These are phyloP conservation scores for Mastigias papua DNA, from an alignment of 30 jellyfish, hydroid and myxozoan genomes.

Conservation along the genomic window DNA sequence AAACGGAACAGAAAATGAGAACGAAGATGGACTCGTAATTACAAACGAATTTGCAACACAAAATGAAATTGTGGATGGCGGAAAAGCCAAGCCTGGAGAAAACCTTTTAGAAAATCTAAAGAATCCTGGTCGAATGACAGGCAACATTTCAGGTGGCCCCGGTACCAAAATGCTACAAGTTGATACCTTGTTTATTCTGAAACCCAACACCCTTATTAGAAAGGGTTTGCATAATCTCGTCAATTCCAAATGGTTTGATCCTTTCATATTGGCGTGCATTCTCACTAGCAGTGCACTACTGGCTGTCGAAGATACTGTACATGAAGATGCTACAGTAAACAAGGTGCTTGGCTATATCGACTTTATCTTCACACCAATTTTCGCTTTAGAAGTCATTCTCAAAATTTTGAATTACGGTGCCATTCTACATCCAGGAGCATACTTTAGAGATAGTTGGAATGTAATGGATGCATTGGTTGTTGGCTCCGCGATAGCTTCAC, in stretches of 20 bases:
- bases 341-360: constrained; percentile 67
- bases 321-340: constrained; percentile 80
- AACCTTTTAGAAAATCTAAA: constrained; percentile 78
- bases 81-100: constrained; percentile 80
- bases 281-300: constrained; percentile 87
- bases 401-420: constrained; percentile 82
- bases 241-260: constrained; percentile 79
- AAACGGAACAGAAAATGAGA: constrained; percentile 21
- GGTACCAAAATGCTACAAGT: constrained; percentile 69
- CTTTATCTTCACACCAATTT: constrained; percentile 76
- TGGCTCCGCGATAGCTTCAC: constrained; percentile 80
- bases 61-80: constrained; percentile 15
- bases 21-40: constrained; percentile 37
- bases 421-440: constrained; percentile 86
- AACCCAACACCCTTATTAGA: constrained; percentile 68
- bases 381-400: constrained; percentile 81
- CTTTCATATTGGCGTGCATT: constrained; percentile 71
- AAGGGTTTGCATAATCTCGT: constrained; percentile 77
- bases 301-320: constrained; percentile 83
- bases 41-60: constrained; percentile 44
- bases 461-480: constrained; percentile 88
- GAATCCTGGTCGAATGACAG: constrained; percentile 91
- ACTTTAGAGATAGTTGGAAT: constrained; percentile 90
- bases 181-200: constrained; percentile 62
- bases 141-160: constrained; percentile 67